phyloP scores from a whole-genome alignment of 2,888 invertebrate species.

The Melanargia galathea region DNA sequence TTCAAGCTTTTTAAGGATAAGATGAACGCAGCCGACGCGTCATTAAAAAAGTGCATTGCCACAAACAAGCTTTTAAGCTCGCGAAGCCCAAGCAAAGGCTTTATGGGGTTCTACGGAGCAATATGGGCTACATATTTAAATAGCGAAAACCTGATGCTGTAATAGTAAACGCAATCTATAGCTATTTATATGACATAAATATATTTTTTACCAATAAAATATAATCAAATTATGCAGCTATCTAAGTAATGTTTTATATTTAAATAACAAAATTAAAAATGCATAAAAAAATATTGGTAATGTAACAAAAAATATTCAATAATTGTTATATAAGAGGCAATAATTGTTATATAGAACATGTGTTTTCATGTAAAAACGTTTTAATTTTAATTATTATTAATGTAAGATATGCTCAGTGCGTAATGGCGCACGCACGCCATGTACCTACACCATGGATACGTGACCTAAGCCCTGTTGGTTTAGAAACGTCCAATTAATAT shows the following conservation, averaged over 20 bases:
- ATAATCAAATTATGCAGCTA: too few relatives aligned
- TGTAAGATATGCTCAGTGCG: constrained; percentile 2
- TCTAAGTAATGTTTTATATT: too few relatives aligned
- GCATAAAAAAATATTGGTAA: too few relatives aligned
- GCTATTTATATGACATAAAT: too few relatives aligned
- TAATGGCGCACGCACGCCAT: constrained; percentile 18
- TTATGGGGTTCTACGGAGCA: constrained; percentile 43
- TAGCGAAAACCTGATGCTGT: constrained; percentile 11
- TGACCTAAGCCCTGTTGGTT: constrained; percentile 8
- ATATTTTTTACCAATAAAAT: neutral
- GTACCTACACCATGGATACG: constrained; percentile 16
- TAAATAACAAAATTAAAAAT: too few relatives aligned
- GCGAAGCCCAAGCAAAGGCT: constrained; percentile 45
- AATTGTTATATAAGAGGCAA: constrained; percentile 3
- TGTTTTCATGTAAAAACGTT: neutral
- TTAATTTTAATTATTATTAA: constrained; percentile 25
- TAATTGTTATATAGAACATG: constrained; percentile 12
- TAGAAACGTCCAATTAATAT: constrained; percentile 12
- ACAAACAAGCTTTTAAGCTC: constrained; percentile 48
- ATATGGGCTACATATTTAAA: constrained; percentile 41
- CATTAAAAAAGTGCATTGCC: constrained; percentile 49
- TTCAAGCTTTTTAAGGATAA: neutral
- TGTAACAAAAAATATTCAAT: neutral
- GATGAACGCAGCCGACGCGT: constrained; percentile 48
- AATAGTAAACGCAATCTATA: neutral